Conservation (phyloP, 2,113 vertebrate species). For the Polypterus senegalus region DNA sequence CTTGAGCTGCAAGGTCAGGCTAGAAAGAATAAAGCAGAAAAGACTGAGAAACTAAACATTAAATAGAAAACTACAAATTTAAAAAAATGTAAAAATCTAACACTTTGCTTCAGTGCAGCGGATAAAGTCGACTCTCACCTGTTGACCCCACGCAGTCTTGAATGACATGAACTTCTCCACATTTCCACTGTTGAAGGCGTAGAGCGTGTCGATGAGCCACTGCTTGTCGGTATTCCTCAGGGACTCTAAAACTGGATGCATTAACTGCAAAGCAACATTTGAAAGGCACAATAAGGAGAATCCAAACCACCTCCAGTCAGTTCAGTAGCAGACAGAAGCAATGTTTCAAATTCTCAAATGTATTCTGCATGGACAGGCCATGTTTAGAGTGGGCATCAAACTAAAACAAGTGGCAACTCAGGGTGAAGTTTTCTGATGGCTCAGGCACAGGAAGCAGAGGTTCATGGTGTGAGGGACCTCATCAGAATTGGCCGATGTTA, state of each 20-base stretch:
- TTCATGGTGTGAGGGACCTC: too few species aligned
- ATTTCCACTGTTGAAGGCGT: slow-evolving; percentile 87
- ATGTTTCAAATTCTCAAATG: too few species aligned
- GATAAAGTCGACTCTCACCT: slow-evolving; percentile 46
- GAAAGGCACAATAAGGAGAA: neutral
- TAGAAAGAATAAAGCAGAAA: slow-evolving; percentile 26
- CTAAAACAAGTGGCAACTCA: too few species aligned
- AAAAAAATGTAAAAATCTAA: neutral
- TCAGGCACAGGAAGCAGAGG: too few species aligned
- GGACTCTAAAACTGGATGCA: slow-evolving; percentile 91
- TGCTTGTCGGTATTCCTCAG: slow-evolving; percentile 83
- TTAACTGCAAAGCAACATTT: slow-evolving; percentile 56
- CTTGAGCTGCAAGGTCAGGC: slow-evolving; percentile 87
- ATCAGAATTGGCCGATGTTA: too few species aligned
- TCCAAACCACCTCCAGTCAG: neutral
- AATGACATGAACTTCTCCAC: slow-evolving; percentile 86
- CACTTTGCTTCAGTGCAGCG: neutral
- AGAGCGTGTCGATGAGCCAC: slow-evolving; percentile 93
- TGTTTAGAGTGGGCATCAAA: too few species aligned
- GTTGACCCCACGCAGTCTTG: slow-evolving; percentile 85
- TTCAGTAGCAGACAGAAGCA: too few species aligned
- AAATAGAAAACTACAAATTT: neutral
- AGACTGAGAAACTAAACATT: neutral
- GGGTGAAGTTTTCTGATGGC: too few species aligned
- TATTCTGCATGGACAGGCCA: too few species aligned